These are phyloP conservation scores for Mormoops blainvillei DNA, from an alignment of 2,113 vertebrate genomes.

Conservation along the genomic window DNA sequence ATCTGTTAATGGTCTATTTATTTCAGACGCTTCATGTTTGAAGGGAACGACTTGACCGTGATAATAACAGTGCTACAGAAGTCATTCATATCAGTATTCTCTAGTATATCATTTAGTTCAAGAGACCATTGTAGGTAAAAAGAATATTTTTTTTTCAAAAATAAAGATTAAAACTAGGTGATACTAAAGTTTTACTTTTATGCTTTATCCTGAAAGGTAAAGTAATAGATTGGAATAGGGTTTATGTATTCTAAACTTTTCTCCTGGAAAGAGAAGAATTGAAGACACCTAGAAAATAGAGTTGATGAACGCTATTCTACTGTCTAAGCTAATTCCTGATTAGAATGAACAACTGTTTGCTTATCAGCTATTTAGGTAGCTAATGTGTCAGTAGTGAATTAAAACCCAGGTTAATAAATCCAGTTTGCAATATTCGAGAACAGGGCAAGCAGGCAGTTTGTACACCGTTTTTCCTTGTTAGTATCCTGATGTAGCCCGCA, in stretches of 20 bases:
- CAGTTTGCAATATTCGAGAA: background rate
- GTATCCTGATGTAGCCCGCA: background rate
- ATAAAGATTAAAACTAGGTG: background rate
- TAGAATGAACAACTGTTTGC: background rate
- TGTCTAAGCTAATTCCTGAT: background rate
- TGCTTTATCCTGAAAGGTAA: background rate
- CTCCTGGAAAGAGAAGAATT: background rate
- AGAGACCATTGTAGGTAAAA: background rate
- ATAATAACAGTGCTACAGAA: background rate
- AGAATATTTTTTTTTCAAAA: background rate
- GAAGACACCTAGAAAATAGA: background rate
- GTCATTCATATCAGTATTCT: background rate
- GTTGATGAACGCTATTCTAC: background rate
- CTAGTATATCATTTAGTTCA: background rate
- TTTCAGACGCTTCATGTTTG: background rate
- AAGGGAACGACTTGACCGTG: background rate
- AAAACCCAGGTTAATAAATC: background rate
- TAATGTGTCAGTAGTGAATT: background rate
- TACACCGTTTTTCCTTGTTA: background rate
- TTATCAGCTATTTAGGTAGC: background rate
- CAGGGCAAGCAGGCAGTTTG: background rate
- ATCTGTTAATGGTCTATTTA: background rate
- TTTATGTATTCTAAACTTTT: background rate
- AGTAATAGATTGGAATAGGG: background rate
- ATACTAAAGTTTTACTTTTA: constrained; percentile 21